Evolutionary conservation across 2,888 invertebrate species (phyloP).

Genomic region (Erynnis tages): DNA sequence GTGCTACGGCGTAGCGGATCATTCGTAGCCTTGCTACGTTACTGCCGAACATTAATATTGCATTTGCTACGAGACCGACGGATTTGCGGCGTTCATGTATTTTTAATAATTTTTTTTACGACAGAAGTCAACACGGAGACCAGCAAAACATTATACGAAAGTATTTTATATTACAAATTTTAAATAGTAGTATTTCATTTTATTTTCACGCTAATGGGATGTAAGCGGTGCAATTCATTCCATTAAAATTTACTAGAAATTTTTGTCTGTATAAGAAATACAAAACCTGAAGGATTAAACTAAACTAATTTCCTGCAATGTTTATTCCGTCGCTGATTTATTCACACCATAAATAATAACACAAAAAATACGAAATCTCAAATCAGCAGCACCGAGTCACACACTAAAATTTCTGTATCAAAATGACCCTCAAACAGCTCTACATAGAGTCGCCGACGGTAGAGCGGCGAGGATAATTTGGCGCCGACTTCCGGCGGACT

Average conservation of each 20-base stretch:
- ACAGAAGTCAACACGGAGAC: background rate
- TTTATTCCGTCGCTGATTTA: too few relatives aligned
- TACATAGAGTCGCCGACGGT: slow-evolving; percentile 13
- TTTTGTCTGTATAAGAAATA: too few relatives aligned
- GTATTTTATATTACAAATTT: too few relatives aligned
- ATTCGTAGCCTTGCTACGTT: slow-evolving; percentile 1
- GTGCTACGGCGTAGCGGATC: slow-evolving; percentile 15
- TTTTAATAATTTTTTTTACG: background rate
- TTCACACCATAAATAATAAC: too few relatives aligned
- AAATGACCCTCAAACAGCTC: slow-evolving; percentile 3
- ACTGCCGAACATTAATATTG: slow-evolving; percentile 10
- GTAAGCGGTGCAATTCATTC: too few relatives aligned
- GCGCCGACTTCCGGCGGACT: slow-evolving; percentile 40
- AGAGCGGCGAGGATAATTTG: slow-evolving; percentile 36
- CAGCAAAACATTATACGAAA: too few relatives aligned
- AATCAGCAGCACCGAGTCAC: background rate
- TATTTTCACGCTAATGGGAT: too few relatives aligned
- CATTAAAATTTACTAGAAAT: too few relatives aligned
- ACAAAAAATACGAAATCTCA: too few relatives aligned
- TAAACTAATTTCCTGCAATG: too few relatives aligned
- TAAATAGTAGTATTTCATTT: too few relatives aligned
- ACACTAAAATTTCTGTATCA: background rate
- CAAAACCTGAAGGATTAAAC: too few relatives aligned
- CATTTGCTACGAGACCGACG: background rate
- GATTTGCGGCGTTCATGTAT: background rate